Conservation (phyloP, 2,113 vertebrate genomes). For the Thymallus thymallus region DNA sequence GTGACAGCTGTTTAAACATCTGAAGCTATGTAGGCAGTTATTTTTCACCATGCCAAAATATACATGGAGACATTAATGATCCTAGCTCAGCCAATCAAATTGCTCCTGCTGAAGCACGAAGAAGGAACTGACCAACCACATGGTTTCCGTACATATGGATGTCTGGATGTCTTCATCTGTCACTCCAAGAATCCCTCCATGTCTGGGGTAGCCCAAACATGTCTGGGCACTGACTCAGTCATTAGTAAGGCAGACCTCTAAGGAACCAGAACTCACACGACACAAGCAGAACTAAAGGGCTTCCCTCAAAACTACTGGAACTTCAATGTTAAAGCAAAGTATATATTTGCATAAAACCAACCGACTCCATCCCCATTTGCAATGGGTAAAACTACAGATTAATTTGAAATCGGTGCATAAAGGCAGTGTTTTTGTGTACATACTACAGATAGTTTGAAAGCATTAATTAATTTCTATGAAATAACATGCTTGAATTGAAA, state of each 20-base stretch:
- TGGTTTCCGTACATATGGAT: conserved; percentile 39
- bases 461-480: conserved; percentile 33
- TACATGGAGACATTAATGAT: conserved; percentile 31
- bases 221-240: conserved; percentile 30
- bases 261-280: neutral
- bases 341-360: neutral
- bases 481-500: conserved; percentile 33
- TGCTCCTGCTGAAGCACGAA: neutral
- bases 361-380: neutral
- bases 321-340: neutral
- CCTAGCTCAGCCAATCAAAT: conserved; percentile 18
- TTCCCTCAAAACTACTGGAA: neutral
- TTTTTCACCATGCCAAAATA: conserved; percentile 47
- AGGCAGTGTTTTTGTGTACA: conserved; percentile 9
- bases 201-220: neutral
- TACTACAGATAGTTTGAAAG: conserved; percentile 20
- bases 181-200: conserved; percentile 40
- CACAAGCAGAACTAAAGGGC: neutral
- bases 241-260: conserved; percentile 16
- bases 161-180: conserved; percentile 69
- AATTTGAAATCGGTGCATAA: conserved; percentile 29
- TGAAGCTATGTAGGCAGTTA: neutral
- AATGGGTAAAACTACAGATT: neutral
- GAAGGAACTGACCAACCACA: conserved; percentile 39
- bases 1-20: conserved; percentile 7